phyloP scores from a whole-genome alignment of 1,140 invertebrate species.

The Ectropis grisescens region DNA sequence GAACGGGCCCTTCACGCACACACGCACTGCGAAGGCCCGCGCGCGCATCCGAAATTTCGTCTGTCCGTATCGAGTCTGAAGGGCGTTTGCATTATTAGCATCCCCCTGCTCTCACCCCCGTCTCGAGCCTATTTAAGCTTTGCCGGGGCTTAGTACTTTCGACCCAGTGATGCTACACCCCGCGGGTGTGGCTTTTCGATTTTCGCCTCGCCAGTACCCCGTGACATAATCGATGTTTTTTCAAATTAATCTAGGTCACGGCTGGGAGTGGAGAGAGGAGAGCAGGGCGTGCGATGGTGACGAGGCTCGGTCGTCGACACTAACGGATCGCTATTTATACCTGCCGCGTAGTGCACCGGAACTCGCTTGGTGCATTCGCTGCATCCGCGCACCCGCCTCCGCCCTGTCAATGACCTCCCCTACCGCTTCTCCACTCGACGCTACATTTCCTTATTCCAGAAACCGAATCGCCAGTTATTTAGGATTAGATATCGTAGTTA shows the following conservation, averaged over 20 bases:
- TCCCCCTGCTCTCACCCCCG: conserved; percentile 14
- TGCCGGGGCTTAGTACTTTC: no score
- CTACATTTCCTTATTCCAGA: conserved; percentile 20
- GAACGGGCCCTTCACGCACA: conserved; percentile 42
- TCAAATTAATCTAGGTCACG: conserved; percentile 31
- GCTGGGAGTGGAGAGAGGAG: conserved; percentile 19
- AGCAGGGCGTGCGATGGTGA: conserved; percentile 28
- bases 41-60: conserved; percentile 32
- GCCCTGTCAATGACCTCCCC: conserved; percentile 61
- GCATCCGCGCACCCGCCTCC: conserved; percentile 47
- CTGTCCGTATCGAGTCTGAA: conserved; percentile 44
- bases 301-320: conserved; percentile 60
- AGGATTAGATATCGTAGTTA: no score
- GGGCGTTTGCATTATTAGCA: conserved; percentile 57
- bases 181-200: conserved; percentile 20
- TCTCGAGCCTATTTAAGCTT: conserved; percentile 1
- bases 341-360: conserved; percentile 63
- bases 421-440: conserved; percentile 17
- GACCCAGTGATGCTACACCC: no score
- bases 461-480: no score
- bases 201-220: conserved; percentile 4
- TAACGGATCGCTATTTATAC: conserved; percentile 68
- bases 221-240: conserved; percentile 15
- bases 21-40: conserved; percentile 32
- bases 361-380: conserved; percentile 58